Evolutionary conservation across 2,113 vertebrate genomes (phyloP), one percentile per base, ranked within the genome.

Genomic region (Myotis brandtii): DNA sequence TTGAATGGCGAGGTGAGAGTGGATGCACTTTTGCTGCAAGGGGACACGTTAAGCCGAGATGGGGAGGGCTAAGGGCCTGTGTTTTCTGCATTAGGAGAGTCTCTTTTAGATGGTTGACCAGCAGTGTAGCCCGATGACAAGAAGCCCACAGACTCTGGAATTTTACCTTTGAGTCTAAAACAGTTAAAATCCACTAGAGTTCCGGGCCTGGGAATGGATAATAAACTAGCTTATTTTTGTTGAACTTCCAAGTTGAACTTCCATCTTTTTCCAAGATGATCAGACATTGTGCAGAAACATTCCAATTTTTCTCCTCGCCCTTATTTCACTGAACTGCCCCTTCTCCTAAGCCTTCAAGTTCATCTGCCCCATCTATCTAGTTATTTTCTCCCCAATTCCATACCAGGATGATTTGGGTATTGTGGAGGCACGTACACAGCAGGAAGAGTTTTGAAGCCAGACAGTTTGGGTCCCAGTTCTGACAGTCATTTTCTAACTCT

Each of bases 161-260:
- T 80, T 90, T 95, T 88, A 64, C 54, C 59, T 89, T 46, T 59
- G 32, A 34, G 20, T 87, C 92, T 81, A 17, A 87, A 80, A 91
- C 30, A 16, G 43, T 23, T 83, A 25, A 83, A 89, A 34, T 37
- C 64, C 72, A 80, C 3, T 67, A 13, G 84, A 64, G 23, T 52
- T 91, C 32, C 46, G 69, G 89, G 18, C 21, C 16, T n/a, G 54
- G n/a, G 27, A 37, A 37, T 77, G 96, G 59, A 67, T 84, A 67
- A 75, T 32, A 86, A 97, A 64, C 6, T 92, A 30, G 3, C 37
- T 95, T 52, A 86, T 59, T 72, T 91, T 94, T 18, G 8, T 30
- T 67, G 64, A 23, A 34, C 17, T 79, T 83, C 6, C 4, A 46
- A 46, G 10, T 46, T 46, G 46, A 46, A 46, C 10, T 46, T 46